Evolutionary conservation across 92 coral and sea anemone genomes (phyloP), one percentile per base, ranked within the genome.

Genomic region (Zoanthus solanderi): DNA sequence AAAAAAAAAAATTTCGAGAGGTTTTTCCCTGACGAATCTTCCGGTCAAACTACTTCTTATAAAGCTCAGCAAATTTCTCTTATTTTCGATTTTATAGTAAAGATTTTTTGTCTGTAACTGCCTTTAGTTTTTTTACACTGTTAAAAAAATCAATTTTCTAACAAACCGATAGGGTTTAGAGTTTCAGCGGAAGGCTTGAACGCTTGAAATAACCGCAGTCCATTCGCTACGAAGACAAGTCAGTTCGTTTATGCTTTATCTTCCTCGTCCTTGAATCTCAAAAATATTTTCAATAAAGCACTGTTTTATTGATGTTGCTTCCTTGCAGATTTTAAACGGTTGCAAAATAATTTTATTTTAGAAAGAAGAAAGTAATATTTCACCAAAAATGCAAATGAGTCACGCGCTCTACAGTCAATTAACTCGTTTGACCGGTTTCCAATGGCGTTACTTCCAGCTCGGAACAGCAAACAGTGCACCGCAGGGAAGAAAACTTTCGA

Each of bases 11-110:
- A 68, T 28, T 68, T 79, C 61, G n/a, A 12, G 74, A 44, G 85
- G 85, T 18, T 81, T 67, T 81, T 68, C 85, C 85, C 85, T 66
- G 85, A 66, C 72, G 13, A 32, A 73, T 28, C 57, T 81, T 81
- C 85, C 85, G 85, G 85, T 81, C 85, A 73, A 81, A 66, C 76
- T 31, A 71, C 6, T 29, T n/a, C 85, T 9, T 5, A 14, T 5
- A 46, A 67, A 18, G 23, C 28, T 14, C 44, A 53, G 61, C 75
- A 29, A 81, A 63, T 29, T 0, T 47, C 37, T 28, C 31, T 28
- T 45, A 10, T 16, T 10, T 8, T 4, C 6, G 46, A 11, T 23
- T 30, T 5, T 11, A 5, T 69, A 2, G 2, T 69, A 69, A 69
- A 31, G 12, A 69, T 29, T 3, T 4, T 34, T 34, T 9, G 46